Base-by-base conservation (phyloP, 1,140 invertebrate species). In the Caerostris darwini region DNA sequence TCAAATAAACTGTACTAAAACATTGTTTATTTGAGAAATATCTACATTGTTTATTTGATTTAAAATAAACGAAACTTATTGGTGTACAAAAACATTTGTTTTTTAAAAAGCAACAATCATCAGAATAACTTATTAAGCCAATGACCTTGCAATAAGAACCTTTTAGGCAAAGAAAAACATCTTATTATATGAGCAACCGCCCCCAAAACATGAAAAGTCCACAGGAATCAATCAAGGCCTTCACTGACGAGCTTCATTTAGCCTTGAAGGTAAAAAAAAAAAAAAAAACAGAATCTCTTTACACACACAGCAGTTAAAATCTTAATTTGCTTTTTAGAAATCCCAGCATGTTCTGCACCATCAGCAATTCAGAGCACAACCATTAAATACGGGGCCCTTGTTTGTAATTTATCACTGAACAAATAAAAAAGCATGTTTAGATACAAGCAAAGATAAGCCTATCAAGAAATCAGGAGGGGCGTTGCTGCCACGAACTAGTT, bases 351-450 rank as follows among this genome's bases (percentile, higher is more conserved):
- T 50, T 34, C 34, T 34, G 34, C 34, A 34, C 59, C 59, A 61
- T 61, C 59, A 61, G 59, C 59, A 61, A 61, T 61, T 10, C 69
- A 4, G 19, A 4, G 12, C 69, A 10, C 69, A 34, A 34, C 50
- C 69, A 77, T 77, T 77, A 77, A 34, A 5, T 77, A 19, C 69
- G 12, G 19, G 34, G 10, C 54, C 56, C 82, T 10, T 57, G 54
- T 34, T 58, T 34, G 50, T 90, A 90, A 90, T 90, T 90, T 56
- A 90, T 90, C 88, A 90, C 57, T 90, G 57, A 90, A 19, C 19
- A 87, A 87, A 87, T 34, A 90, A 71, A 90, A 90, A 90, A 89
- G 56, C 64, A 71, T 71, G 88, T 90, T 71, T 7, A 77, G 88
- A 90, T 90, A 67, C 64, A 90, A 90, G 64, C 53, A 53, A 7